These are phyloP conservation scores for Hyphantria cunea DNA, from an alignment of 1,140 invertebrate genomes.

Conservation along the genomic window DNA sequence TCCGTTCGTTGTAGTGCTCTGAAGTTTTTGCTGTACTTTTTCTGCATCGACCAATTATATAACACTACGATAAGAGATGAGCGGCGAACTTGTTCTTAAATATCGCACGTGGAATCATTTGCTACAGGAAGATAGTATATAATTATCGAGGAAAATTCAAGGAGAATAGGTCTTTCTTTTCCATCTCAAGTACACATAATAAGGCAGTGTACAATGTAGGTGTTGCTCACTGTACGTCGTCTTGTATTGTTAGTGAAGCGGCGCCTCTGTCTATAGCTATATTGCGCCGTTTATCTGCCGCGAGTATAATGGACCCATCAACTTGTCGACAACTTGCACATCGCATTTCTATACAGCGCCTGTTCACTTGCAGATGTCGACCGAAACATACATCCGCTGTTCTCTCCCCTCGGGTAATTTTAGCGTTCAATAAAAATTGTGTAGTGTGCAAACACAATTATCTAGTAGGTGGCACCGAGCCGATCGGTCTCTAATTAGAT, in stretches of 20 bases:
- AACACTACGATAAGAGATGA: slow-evolving; percentile 5
- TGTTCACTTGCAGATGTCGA: slow-evolving; percentile 1
- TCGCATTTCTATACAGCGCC: slow-evolving; percentile 1
- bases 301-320: slow-evolving; percentile 28
- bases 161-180: neutral
- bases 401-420: neutral
- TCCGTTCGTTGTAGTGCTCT: slow-evolving; percentile 9
- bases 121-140: no score
- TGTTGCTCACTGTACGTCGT: slow-evolving; percentile 4
- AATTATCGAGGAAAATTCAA: no score
- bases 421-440: no score
- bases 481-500: slow-evolving; percentile 18
- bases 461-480: neutral
- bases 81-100: no score
- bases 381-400: slow-evolving; percentile 2
- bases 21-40: slow-evolving; percentile 17
- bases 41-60: slow-evolving; percentile 17
- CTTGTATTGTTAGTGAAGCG: slow-evolving; percentile 20
- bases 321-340: slow-evolving; percentile 9
- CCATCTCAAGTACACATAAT: no score
- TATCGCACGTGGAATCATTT: no score
- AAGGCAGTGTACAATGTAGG: neutral
- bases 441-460: no score
- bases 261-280: neutral
- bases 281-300: slow-evolving; percentile 22